A percentile compares a stretch with the other conserved stretches of the same genome.
phyloP scores from a whole-genome alignment of 2,888 invertebrate species.

The Punctoribates punctum region DNA sequence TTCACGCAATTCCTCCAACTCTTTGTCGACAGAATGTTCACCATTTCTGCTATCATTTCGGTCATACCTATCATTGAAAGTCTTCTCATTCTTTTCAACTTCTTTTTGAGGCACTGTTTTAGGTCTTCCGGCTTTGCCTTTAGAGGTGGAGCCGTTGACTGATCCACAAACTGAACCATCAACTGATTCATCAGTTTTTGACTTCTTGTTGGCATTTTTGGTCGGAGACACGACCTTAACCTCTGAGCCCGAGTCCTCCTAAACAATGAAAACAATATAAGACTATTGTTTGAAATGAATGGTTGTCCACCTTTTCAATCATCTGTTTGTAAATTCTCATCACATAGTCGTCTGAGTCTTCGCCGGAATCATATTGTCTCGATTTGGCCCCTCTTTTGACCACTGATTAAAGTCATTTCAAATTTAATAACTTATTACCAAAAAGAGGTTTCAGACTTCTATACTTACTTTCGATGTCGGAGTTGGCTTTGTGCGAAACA shows the following conservation, averaged over 20 bases:
- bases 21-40: neutral
- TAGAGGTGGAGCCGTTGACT: no score
- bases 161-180: no score
- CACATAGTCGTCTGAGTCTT: neutral
- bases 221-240: no score
- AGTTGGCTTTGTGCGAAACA: no score
- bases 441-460: neutral
- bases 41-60: no score
- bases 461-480: no score
- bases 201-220: no score
- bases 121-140: no score
- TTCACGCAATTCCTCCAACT: neutral
- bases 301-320: neutral
- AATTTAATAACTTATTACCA: neutral
- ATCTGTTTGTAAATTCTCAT: neutral
- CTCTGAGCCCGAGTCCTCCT: no score
- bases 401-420: neutral
- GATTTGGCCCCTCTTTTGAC: neutral
- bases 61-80: neutral
- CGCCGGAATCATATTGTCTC: neutral
- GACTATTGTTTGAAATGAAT: no score
- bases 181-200: no score
- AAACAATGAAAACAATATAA: no score
- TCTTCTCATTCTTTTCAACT: neutral
- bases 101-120: neutral